Base-by-base conservation (phyloP, 2,797 vertebrate genomes). In the Anguilla anguilla region DNA sequence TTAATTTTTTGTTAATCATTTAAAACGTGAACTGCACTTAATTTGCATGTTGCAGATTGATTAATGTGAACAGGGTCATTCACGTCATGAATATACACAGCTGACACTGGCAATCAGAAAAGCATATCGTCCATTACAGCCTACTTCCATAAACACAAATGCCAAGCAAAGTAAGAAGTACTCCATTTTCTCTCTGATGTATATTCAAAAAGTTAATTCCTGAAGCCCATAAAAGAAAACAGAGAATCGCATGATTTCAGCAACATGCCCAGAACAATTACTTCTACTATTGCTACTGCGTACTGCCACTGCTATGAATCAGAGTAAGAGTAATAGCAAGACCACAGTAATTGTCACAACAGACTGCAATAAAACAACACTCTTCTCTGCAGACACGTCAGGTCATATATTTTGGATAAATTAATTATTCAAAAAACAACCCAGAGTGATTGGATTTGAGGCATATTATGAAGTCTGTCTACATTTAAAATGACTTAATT, bases 381-480 rank as follows among this genome's bases (percentile, higher is more conserved):
- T 82, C 0, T 51, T 9, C 19, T n/a, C 79, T 25, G 10, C 51
- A 82, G 22, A 82, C 22, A 19, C 51, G 35, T 22, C 74, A 46
- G 74, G 39, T 46, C 39, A 79, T 22, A 43, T 43, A n/a, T 31
- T 82, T 2, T 7, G 46, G 83, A 77, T 77, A 53, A 87, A 84
- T 85, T 31, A n/a, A 89, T 84, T 89, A 84, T 89, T 53, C 22
- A n/a, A 25, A 87, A 31, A 86, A 84, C 64, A 89, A 79, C 31
- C 35, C 83, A 46, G 28, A 55, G 69, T 86, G 51, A 87, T 81
- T 64, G 51, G 86, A 89, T 87, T 87, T 84, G 82, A 69, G 57
- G 55, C 86, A 85, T 74, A 84, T 79, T 85, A 89, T 64, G 69
- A 79, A 43, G 85, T 87, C 88, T 87, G 86, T 85, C 83, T 85